Evolutionary conservation across 2,797 vertebrate genomes (phyloP).

Genomic region (Aplochiton taeniatus): DNA sequence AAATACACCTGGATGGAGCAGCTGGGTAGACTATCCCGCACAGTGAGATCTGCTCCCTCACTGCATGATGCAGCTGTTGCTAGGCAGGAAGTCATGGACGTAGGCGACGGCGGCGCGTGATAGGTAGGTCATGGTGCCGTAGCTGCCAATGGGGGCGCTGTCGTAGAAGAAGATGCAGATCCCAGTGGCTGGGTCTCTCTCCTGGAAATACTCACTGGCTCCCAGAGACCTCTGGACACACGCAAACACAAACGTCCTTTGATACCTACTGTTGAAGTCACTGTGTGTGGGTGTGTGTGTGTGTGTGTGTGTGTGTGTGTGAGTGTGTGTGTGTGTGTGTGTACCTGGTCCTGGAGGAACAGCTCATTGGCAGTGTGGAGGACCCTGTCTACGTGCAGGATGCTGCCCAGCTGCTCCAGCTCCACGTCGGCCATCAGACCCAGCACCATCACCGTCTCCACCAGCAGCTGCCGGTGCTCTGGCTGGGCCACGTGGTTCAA

Average conservation of each 20-base stretch:
- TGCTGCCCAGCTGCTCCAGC: conserved; percentile 87
- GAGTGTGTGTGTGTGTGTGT: background rate
- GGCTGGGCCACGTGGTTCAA: conserved; percentile 96
- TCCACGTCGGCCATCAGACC: conserved; percentile 89
- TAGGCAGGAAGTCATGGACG: conserved; percentile 91
- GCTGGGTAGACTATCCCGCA: too few relatives aligned
- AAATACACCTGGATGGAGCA: too few relatives aligned
- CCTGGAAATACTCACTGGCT: conserved; percentile 84
- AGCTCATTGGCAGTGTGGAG: conserved; percentile 93
- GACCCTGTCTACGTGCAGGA: conserved; percentile 90
- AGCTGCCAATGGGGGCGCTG: conserved; percentile 95
- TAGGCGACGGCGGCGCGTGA: conserved; percentile 89
- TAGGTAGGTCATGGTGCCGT: conserved; percentile 96
- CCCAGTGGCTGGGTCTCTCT: conserved; percentile 88
- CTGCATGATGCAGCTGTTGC: conserved; percentile 90
- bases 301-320: background rate
- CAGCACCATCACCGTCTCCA: conserved; percentile 92
- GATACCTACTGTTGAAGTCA: background rate
- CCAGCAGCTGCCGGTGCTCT: conserved; percentile 94
- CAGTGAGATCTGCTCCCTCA: conserved; percentile 51
- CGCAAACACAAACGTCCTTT: too few relatives aligned
- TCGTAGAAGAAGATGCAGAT: conserved; percentile 97
- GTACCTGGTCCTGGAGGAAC: conserved; percentile 93
- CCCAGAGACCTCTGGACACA: conserved; percentile 81
- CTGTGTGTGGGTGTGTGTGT: background rate